Evolutionary conservation across 2,888 invertebrate species (phyloP), one percentile per base, ranked within the genome.

Genomic region (Agrochola lota): DNA sequence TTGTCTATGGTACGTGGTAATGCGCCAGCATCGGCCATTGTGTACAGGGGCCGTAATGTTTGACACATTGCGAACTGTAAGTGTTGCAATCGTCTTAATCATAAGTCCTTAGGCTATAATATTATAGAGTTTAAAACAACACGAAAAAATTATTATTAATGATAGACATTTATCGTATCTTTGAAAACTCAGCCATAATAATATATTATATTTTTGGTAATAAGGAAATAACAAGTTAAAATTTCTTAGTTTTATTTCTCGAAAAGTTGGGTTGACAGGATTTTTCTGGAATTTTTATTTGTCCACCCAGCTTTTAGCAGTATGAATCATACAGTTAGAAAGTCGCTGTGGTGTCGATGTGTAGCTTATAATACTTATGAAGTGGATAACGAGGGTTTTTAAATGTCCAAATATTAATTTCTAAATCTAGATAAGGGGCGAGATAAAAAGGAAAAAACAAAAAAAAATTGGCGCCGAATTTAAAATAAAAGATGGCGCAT

Each of bases 131-230:
- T 81, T 85, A 87, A 88, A 88, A 89, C 92, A 93, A 95, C 93
- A 93, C 92, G 92, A 94, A 94, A 92, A 46, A 93, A 92, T 93
- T 94, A 95, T 93, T 92, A 94, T 93, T 95, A 95, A 88, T 89
- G 92, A 95, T 92, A 93, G 92, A 93, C 92, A 93, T 94, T 94
- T 94, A 90, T 90, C 94, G 94, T 95, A 96, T 95, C 95, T 96
- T 95, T 91, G 93, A 95, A 95, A 95, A 93, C 94, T 94, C 94
- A 95, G 96, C 96, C 96, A 96, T 96, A 96, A 96, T 96, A 95
- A 96, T 96, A 96, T 96, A 96, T 96, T 88, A 88, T 88, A 88
- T 88, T 88, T 96, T 96, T 96, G 96, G 96, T 96, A 96, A 80
- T 96, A 96, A 96, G 95, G 91, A 93, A 91, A 91, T 91, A 94